These are phyloP conservation scores for Boleophthalmus pectinirostris DNA, from an alignment of 2,113 vertebrate species.

Conservation along the genomic window DNA sequence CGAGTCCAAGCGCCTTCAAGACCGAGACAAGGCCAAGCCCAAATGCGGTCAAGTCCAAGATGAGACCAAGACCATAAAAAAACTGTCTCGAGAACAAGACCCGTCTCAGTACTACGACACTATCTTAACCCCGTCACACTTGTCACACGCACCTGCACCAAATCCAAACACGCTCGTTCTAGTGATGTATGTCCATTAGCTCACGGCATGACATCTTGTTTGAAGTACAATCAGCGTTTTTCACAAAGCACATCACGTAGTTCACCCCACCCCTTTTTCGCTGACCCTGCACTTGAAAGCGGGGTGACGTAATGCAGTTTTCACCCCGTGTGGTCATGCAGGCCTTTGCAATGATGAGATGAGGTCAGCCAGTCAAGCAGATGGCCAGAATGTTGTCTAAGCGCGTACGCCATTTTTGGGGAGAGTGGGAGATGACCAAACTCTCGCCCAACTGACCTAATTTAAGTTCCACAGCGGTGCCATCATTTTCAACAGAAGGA, in stretches of 20 bases:
- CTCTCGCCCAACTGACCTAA: constrained; percentile 46
- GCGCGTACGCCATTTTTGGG: constrained; percentile 37
- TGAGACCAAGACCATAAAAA: too few species aligned
- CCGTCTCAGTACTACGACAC: too few species aligned
- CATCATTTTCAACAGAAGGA: neutral
- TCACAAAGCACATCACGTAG: constrained; percentile 45
- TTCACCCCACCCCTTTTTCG: constrained; percentile 26
- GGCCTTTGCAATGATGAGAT: constrained; percentile 58
- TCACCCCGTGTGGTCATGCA: constrained; percentile 57
- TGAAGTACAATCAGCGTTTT: constrained; percentile 44
- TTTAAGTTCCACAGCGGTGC: constrained; percentile 36
- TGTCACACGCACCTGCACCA: constrained; percentile 23
- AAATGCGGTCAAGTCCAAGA: too few species aligned
- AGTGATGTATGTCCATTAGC: constrained; percentile 3
- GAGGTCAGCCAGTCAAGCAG: constrained; percentile 65
- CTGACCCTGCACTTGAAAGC: constrained; percentile 34
- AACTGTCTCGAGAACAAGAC: too few species aligned
- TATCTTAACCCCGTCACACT: constrained; percentile 38
- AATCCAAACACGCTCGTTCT: neutral
- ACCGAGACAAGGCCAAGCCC: too few species aligned
- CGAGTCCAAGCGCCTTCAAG: too few species aligned
- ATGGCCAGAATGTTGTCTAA: constrained; percentile 53
- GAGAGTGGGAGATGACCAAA: constrained; percentile 24
- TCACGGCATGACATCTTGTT: neutral
- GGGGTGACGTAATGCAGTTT: constrained; percentile 61